Percentiles rank a stretch among this genome's conserved stretches.
phyloP scores from a whole-genome alignment of 2,113 vertebrate species.

The Pseudois nayaur region DNA sequence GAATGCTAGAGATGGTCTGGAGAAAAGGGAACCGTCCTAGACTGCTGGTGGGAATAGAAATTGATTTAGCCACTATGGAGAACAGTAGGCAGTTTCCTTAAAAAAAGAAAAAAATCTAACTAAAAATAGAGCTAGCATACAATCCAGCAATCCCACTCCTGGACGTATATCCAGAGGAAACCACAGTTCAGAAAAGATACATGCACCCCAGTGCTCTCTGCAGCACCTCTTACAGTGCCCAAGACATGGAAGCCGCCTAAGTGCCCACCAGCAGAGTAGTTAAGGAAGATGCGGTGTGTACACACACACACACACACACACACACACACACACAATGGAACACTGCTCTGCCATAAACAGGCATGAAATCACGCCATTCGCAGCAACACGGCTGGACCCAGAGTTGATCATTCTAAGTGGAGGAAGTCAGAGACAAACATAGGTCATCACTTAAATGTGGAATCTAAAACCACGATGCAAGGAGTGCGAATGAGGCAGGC shows the following conservation, averaged over 20 bases:
- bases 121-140: background rate
- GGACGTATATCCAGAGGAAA: background rate
- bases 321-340: background rate
- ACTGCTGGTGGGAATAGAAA: background rate
- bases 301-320: no score
- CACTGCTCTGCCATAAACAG: background rate
- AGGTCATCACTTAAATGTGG: background rate
- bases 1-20: background rate
- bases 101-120: background rate
- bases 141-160: background rate
- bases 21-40: background rate
- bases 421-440: background rate
- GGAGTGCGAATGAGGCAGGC: background rate
- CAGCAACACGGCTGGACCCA: background rate
- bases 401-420: background rate
- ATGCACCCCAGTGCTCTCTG: accelerated
- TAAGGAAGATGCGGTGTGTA: no score
- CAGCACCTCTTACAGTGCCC: accelerated
- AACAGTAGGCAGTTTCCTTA: background rate
- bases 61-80: background rate
- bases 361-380: background rate
- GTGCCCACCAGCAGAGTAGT: no score
- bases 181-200: background rate
- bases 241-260: background rate
- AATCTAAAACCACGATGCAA: accelerated